Base-by-base conservation (phyloP, 2,797 vertebrate species). In the Anniella stebbinsi region DNA sequence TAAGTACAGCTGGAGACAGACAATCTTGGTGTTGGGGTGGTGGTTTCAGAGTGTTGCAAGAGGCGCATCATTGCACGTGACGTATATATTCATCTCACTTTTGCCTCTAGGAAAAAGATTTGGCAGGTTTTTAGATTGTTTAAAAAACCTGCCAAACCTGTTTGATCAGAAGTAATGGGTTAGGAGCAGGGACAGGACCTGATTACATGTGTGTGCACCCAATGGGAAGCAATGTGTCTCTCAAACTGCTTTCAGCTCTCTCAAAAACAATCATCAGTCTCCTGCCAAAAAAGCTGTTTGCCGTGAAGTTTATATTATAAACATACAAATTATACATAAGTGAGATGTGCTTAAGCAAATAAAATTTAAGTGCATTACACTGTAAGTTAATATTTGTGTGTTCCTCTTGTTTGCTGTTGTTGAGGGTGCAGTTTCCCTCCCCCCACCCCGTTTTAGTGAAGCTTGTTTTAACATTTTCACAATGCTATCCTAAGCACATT, bases 231-330 rank as follows among this genome's bases (percentile, higher is more conserved):
- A 38, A 67, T 23, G 23, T 10, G 45, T 78, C 60, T 69, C 63
- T 80, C 76, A 69, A 28, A 36, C 23, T 41, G 60, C 51, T 72
- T 72, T 18, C 76, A 60, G 76, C 45, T 67, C 70, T 90, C 57
- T 90, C 57, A 60, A 25, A 76, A 75, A 54, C 21, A 23, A 33
- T 87, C 51, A 51, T 30, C 13, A 60, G 7, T 45, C 23, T 76
- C 48, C n/a, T 76, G 70, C 45, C 30, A 75, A 82, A 51, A n/a
- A 41, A 51, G 17, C 4, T 13, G 33, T 83, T 83, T 87, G 60
- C 67, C 57, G 25, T 36, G 67, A 80, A 80, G 75, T 80, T 89
- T 89, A 57, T 77, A 83, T 87, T 69, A 87, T 77, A 87, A 69
- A n/a, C 86, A 78, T 57, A 84, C 72, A 87, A 77, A 87, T 82